Base-by-base conservation (phyloP, 2,113 vertebrate genomes). In the Emberiza fucata region DNA sequence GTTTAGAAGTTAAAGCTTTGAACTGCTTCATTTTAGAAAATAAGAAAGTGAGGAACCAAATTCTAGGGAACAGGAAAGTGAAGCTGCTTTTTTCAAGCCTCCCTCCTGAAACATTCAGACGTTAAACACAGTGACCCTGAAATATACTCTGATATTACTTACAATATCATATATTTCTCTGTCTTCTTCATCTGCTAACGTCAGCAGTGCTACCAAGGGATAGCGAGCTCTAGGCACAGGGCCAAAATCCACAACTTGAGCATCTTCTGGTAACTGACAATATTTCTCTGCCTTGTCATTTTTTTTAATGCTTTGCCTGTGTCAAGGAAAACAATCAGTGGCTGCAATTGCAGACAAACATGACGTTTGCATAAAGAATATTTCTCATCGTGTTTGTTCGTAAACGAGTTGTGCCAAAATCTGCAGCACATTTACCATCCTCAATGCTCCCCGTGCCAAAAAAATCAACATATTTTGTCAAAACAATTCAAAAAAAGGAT, bases 131-230 rank as follows among this genome's bases (percentile, higher is more conserved):
- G 64, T 29, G 54, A 48, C 24, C 51, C 70, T 69, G 53, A 59
- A 68, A 73, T 28, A 50, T 27, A 78, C 68, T 91, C 72, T 76
- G 29, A 27, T 28, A 29, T 91, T 91, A 98, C 99, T 98, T 97
- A 99, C 99, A 86, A 99, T 99, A 91, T 99, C 98, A 92, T 99
- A 98, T 13, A 95, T 77, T 60, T 98, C 98, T 92, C 98, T 97
- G 66, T 98, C 97, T 68, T 98, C 98, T 28, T 97, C 93, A 89
- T 98, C 98, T 18, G 98, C 98, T 40, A 99, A 91, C 0, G 98
- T 99, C 96, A 99, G 90, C 69, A 99, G 91, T 0, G 98, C 98
- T 75, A 99, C 97, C n/a, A 99, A 96, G 0, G 99, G 99, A 93
- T 99, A 99, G 68, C 94, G 96, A 64, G 98, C 95, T 88, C 99